Percentiles rank a stretch among this genome's conserved stretches.
These are phyloP conservation scores for Alligator sinensis DNA, from an alignment of 2,113 vertebrate species.

Conservation along the genomic window DNA sequence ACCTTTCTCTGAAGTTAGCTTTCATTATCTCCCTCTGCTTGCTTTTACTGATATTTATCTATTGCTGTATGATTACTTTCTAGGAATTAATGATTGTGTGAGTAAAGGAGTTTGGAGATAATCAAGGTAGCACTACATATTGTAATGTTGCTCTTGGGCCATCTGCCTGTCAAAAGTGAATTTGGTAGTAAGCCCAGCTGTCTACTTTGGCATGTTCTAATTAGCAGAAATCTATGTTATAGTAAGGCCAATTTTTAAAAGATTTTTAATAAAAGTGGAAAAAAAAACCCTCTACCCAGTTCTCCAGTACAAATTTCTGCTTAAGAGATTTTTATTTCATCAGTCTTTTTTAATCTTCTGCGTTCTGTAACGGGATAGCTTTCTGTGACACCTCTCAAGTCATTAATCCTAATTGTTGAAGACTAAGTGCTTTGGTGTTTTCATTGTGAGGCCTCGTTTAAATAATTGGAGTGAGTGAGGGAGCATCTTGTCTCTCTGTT, in stretches of 20 bases:
- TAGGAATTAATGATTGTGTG: background rate
- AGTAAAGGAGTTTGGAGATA: background rate
- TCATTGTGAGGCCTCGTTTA: background rate
- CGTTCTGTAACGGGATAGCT: background rate
- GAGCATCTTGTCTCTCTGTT: background rate
- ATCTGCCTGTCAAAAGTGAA: background rate
- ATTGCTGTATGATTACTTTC: background rate
- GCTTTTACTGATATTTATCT: background rate
- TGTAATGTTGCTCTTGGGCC: background rate
- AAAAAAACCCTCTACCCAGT: background rate
- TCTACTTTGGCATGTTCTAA: background rate
- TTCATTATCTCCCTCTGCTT: background rate
- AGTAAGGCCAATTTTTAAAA: background rate
- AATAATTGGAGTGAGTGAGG: background rate
- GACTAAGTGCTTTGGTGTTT: background rate
- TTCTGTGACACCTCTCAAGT: background rate
- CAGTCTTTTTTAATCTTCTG: background rate
- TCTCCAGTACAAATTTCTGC: background rate
- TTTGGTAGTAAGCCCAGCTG: background rate
- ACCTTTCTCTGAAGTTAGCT: background rate
- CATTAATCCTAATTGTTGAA: background rate
- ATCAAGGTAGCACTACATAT: background rate
- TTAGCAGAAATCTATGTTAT: background rate
- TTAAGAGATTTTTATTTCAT: background rate
- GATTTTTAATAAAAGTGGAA: conserved; percentile 11